These are phyloP conservation scores for Vidua macroura DNA, from an alignment of 2,113 vertebrate genomes.

Conservation along the genomic window DNA sequence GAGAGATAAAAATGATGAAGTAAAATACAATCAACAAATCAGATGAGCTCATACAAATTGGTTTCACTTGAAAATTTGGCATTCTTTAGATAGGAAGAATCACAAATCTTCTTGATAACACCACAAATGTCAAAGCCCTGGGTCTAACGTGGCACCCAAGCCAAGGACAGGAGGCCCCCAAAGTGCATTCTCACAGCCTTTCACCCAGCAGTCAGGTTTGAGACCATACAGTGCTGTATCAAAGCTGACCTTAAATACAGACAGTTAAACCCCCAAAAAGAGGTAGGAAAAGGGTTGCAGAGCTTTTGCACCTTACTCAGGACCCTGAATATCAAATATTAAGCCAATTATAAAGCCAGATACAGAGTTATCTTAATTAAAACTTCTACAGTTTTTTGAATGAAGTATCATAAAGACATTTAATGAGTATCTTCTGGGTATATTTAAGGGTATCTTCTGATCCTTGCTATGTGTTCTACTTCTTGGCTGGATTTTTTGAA, in stretches of 20 bases:
- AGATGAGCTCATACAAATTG: not conserved
- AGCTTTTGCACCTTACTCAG: not conserved
- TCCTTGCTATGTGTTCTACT: not conserved
- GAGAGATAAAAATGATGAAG: not conserved
- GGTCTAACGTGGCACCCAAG: not conserved
- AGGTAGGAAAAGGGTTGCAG: not conserved
- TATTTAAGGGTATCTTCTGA: not conserved
- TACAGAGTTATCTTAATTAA: not conserved
- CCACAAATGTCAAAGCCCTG: not conserved
- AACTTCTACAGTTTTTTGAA: not conserved
- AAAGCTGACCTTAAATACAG: not conserved
- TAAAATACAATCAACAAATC: not conserved
- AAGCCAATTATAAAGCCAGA: not conserved
- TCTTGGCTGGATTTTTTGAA: not conserved
- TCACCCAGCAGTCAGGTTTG: not conserved
- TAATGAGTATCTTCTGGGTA: too few species aligned
- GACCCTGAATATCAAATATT: not conserved
- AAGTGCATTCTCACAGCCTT: not conserved
- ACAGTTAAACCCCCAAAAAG: not conserved
- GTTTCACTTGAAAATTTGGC: not conserved
- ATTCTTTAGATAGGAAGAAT: not conserved
- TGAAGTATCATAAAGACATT: not conserved
- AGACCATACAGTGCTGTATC: not conserved
- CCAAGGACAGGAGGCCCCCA: not conserved
- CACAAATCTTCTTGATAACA: not conserved